phyloP scores from a whole-genome alignment of 1,140 invertebrate species.

The Penaeus japonicus region DNA sequence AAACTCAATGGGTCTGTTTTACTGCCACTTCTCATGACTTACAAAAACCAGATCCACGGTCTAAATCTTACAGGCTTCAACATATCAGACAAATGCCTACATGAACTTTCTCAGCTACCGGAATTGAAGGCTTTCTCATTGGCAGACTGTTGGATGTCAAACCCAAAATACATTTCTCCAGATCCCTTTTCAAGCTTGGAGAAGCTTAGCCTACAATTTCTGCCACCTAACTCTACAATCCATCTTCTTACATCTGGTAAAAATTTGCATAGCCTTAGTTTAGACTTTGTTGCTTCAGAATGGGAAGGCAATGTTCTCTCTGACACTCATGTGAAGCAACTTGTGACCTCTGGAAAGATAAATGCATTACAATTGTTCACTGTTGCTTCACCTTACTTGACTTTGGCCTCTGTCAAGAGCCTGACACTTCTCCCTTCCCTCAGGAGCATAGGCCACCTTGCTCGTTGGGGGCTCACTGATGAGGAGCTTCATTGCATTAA shows the following conservation, averaged over 20 bases:
- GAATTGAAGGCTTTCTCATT: slow-evolving; percentile 9
- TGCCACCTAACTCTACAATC: slow-evolving; percentile 23
- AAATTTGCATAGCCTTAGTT: background rate
- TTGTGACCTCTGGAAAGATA: slow-evolving; percentile 17
- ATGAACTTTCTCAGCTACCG: slow-evolving; percentile 15
- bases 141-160: slow-evolving; percentile 28
- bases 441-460: slow-evolving; percentile 17
- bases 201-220: slow-evolving; percentile 24
- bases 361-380: slow-evolving; percentile 25
- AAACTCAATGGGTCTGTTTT: slow-evolving; percentile 26
- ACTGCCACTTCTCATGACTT: background rate
- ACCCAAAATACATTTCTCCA: background rate
- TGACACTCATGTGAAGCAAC: slow-evolving; percentile 4
- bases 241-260: slow-evolving; percentile 18
- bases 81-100: background rate
- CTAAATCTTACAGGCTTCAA: slow-evolving; percentile 38
- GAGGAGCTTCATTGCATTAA: slow-evolving; percentile 28
- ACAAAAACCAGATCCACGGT: background rate
- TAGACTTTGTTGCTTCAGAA: slow-evolving; percentile 18
- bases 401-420: background rate
- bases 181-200: slow-evolving; percentile 25
- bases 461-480: slow-evolving; percentile 28
- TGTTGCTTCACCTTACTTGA: slow-evolving; percentile 26
- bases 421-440: slow-evolving; percentile 11
- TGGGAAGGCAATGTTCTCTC: slow-evolving; percentile 30